Evolutionary conservation across 2,113 vertebrate genomes (phyloP).

Genomic region (Tragelaphus buxtoni): DNA sequence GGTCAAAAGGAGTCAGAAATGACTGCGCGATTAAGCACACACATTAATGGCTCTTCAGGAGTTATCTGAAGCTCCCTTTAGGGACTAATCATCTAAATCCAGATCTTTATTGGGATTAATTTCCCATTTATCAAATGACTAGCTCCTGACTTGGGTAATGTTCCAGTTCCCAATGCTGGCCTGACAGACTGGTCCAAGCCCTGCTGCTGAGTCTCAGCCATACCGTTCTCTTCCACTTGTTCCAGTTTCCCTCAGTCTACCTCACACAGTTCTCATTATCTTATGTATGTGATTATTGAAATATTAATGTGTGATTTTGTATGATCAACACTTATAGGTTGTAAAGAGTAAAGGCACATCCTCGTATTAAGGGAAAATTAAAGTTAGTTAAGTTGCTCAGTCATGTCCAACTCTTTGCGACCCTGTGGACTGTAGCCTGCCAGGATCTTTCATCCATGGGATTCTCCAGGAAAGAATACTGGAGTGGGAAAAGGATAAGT

Average conservation of each 20-base stretch:
- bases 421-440: too few species aligned
- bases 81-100: neutral
- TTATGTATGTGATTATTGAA: neutral
- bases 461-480: too few species aligned
- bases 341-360: neutral
- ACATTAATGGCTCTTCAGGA: neutral
- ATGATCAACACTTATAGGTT: neutral
- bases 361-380: neutral
- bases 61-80: neutral
- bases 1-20: neutral
- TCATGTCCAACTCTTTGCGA: too few species aligned
- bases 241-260: neutral
- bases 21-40: neutral
- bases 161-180: neutral
- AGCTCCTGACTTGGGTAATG: neutral
- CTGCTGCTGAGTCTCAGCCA: neutral
- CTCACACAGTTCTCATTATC: neutral
- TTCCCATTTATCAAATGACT: neutral
- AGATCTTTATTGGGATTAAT: neutral
- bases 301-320: neutral
- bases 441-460: too few species aligned
- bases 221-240: neutral
- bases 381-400: too few species aligned
- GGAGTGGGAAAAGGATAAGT: neutral
- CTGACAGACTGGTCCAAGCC: neutral